Conservation (phyloP, 92 coral and sea anemone species). For the Zoanthus sansibaricus region DNA sequence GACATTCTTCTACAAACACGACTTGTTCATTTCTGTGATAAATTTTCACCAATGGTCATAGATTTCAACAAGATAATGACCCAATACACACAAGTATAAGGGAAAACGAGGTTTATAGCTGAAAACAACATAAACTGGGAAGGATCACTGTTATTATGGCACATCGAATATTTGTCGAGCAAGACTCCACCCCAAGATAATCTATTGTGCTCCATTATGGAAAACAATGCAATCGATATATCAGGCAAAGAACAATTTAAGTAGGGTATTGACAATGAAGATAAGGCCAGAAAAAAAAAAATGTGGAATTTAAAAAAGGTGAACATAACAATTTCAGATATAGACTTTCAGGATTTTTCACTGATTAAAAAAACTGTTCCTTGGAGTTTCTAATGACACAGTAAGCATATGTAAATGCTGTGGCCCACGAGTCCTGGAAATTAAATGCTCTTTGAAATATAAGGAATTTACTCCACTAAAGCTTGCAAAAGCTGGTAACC, state of each 20-base stretch:
- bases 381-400: slow-evolving; percentile 49
- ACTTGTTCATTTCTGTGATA: no score
- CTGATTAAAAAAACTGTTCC: slow-evolving; percentile 18
- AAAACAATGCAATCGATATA: not conserved
- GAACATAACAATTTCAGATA: slow-evolving; percentile 23
- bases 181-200: slow-evolving; percentile 2
- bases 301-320: slow-evolving; percentile 17
- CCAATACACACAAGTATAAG: no score
- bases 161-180: slow-evolving; percentile 20
- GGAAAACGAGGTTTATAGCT: no score
- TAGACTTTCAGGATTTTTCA: slow-evolving; percentile 40
- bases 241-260: not conserved
- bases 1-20: no score
- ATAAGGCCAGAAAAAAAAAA: slow-evolving; percentile 10
- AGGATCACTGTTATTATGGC: slow-evolving; percentile 49
- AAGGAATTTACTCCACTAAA: slow-evolving; percentile 21
- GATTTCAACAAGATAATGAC: no score
- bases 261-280: slow-evolving; percentile 35
- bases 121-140: not conserved
- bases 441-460: slow-evolving; percentile 45
- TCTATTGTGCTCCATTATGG: not conserved
- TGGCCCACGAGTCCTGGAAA: slow-evolving; percentile 13
- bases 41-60: no score
- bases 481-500: slow-evolving; percentile 42
- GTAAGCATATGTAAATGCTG: slow-evolving; percentile 46